Conservation (phyloP, 2,797 vertebrate species). For the Glossophaga mutica region DNA sequence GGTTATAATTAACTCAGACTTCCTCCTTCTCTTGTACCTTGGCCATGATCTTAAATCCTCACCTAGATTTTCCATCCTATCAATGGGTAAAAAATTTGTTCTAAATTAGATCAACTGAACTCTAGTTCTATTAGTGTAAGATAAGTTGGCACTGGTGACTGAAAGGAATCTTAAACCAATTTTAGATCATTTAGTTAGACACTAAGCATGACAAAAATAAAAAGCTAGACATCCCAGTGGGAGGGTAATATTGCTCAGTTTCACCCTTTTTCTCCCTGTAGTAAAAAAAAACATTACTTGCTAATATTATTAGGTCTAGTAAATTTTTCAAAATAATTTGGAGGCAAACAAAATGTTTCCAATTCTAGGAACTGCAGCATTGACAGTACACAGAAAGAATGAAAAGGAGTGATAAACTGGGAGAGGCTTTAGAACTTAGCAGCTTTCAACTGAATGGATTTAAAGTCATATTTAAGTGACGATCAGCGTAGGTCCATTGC, state of each 20-base stretch:
- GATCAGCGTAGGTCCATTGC: background rate
- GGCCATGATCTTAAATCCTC: constrained; percentile 10
- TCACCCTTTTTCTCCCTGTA: background rate
- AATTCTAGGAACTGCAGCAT: background rate
- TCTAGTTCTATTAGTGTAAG: background rate
- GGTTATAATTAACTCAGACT: constrained; percentile 64
- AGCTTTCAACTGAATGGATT: background rate
- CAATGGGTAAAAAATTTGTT: background rate
- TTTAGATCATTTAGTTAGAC: background rate
- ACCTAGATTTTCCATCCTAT: background rate
- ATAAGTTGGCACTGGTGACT: constrained; percentile 4
- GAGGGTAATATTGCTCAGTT: background rate
- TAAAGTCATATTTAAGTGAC: background rate
- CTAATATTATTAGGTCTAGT: background rate
- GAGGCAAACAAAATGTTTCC: constrained; percentile 16
- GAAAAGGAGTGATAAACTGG: background rate
- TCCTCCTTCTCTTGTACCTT: constrained; percentile 61
- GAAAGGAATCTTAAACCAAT: background rate
- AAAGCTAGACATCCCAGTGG: background rate
- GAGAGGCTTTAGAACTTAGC: background rate
- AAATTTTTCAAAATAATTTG: constrained; percentile 48
- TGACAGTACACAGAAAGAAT: constrained; percentile 10
- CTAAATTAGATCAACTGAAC: constrained; percentile 16
- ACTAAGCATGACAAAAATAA: constrained; percentile 5
- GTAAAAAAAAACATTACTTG: constrained; percentile 5